These are phyloP conservation scores for Anguilla japonica DNA, from an alignment of 2,113 vertebrate genomes.

Conservation along the genomic window DNA sequence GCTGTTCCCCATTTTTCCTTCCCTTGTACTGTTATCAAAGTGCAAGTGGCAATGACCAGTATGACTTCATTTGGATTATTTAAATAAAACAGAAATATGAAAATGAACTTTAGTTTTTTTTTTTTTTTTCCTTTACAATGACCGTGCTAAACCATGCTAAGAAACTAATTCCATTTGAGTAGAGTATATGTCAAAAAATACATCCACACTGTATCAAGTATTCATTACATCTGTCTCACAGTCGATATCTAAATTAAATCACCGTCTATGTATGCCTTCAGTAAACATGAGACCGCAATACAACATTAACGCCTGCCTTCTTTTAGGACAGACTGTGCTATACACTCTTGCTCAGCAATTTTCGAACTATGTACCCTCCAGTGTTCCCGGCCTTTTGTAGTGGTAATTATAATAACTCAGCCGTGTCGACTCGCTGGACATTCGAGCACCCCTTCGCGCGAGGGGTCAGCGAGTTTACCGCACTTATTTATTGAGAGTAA, in stretches of 20 bases:
- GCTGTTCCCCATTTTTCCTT: not conserved
- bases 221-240: not conserved
- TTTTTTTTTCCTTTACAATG: not conserved
- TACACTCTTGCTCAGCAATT: constrained; percentile 46
- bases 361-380: constrained; percentile 65
- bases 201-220: not conserved
- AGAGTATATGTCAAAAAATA: not conserved
- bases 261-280: not conserved
- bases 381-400: constrained; percentile 64
- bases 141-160: not conserved
- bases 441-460: constrained; percentile 62
- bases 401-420: constrained; percentile 74
- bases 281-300: constrained; percentile 9
- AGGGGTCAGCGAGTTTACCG: constrained; percentile 72
- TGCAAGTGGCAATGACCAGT: not conserved
- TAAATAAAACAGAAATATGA: not conserved
- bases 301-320: not conserved
- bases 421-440: constrained; percentile 69
- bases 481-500: constrained; percentile 34
- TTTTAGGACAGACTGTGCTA: constrained; percentile 31
- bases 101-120: not conserved
- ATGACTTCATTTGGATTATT: not conserved
- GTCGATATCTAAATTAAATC: not conserved
- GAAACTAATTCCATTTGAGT: not conserved
- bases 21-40: not conserved